phyloP scores from a whole-genome alignment of 2,888 invertebrate species.

The Perdita meconis region DNA sequence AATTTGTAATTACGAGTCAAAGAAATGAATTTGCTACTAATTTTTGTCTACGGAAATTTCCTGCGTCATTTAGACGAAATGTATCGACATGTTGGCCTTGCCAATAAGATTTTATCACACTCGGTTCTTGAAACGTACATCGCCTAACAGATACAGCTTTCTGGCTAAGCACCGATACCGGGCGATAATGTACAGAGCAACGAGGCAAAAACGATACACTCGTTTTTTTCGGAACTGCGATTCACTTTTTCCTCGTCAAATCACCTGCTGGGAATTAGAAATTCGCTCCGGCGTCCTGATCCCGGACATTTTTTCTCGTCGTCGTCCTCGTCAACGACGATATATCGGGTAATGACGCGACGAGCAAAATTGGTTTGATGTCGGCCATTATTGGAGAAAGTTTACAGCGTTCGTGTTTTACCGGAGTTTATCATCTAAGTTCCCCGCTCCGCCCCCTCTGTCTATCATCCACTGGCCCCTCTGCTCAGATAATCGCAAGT shows the following conservation, averaged over 20 bases:
- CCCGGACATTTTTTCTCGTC: slow-evolving; percentile 41
- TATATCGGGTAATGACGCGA: slow-evolving; percentile 72
- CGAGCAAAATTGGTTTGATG: slow-evolving; percentile 77
- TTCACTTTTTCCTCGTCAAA: neutral
- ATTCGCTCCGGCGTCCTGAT: slow-evolving; percentile 18
- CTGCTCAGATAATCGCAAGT: slow-evolving; percentile 56
- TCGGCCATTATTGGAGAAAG: slow-evolving; percentile 80
- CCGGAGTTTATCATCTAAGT: slow-evolving; percentile 77
- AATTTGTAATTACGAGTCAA: too few relatives aligned
- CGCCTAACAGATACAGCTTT: too few relatives aligned
- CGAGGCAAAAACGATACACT: neutral
- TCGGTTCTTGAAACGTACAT: too few relatives aligned
- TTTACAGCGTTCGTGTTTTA: slow-evolving; percentile 78
- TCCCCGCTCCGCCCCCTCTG: slow-evolving; percentile 37
- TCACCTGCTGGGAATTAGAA: slow-evolving; percentile 4
- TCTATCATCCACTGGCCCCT: slow-evolving; percentile 60
- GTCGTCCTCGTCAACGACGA: slow-evolving; percentile 55
- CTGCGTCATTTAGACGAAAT: too few relatives aligned
- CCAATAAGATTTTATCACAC: too few relatives aligned
- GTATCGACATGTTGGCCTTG: too few relatives aligned
- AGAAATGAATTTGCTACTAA: too few relatives aligned
- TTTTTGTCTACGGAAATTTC: too few relatives aligned
- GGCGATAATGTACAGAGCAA: neutral
- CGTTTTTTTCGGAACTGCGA: neutral
- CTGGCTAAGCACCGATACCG: too few relatives aligned